phyloP scores from a whole-genome alignment of 2,113 vertebrate species.

The Cathartes aura region DNA sequence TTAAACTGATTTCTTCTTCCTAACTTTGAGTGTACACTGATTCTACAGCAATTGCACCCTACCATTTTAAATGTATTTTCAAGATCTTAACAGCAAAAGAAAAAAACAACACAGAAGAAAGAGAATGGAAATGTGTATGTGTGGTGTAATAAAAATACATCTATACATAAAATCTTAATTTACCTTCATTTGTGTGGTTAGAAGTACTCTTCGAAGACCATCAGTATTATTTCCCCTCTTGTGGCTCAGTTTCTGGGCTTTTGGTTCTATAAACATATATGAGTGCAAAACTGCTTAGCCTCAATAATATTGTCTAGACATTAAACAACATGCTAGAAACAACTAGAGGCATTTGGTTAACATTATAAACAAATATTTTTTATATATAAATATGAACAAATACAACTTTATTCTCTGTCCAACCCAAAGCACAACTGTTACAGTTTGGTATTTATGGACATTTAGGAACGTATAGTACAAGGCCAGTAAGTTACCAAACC shows the following conservation, averaged over 20 bases:
- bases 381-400: not conserved
- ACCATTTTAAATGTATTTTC: slow-evolving; percentile 46
- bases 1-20: not conserved
- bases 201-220: slow-evolving; percentile 85
- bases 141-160: not conserved
- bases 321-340: not conserved
- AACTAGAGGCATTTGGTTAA: not conserved
- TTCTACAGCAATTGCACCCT: not conserved
- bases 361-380: not conserved
- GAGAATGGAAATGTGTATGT: not conserved
- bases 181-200: slow-evolving; percentile 93
- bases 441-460: not conserved
- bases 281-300: not conserved
- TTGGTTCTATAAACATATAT: slow-evolving; percentile 62
- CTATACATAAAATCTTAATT: not conserved
- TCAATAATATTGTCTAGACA: not conserved
- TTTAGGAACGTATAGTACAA: not conserved
- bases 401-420: not conserved
- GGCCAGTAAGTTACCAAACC: not conserved
- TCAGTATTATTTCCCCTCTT: slow-evolving; percentile 80
- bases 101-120: not conserved
- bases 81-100: slow-evolving; percentile 39
- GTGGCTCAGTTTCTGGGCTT: slow-evolving; percentile 81
- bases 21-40: not conserved
- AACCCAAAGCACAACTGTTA: not conserved